Conservation (phyloP, 2,888 invertebrate genomes). For the Archips xylosteana region DNA sequence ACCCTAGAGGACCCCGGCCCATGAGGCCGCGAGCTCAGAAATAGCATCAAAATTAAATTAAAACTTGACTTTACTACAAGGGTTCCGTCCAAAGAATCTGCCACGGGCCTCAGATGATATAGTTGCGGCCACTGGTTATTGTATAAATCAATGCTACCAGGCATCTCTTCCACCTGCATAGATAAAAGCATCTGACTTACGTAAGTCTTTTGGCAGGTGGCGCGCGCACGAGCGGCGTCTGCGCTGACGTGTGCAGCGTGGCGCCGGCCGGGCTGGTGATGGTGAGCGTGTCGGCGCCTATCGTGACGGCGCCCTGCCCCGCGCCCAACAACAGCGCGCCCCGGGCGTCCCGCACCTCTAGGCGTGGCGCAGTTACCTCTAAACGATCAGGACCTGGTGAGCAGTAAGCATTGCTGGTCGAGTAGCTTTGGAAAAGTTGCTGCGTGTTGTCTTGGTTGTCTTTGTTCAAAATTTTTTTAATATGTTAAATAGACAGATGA, state of each 20-base stretch:
- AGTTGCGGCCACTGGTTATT: no score
- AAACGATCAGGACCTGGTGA: conserved; percentile 92
- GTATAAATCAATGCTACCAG: no score
- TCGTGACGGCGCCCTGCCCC: conserved; percentile 91
- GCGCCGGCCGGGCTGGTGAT: conserved; percentile 94
- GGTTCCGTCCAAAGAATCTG: no score
- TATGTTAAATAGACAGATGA: no score
- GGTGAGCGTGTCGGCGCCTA: conserved; percentile 92
- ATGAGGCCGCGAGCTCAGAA: no score
- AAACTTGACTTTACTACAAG: no score
- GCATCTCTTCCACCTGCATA: no score
- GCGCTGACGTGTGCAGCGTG: conserved; percentile 93
- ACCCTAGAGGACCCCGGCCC: no score
- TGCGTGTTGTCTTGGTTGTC: no score
- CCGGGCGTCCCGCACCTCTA: conserved; percentile 92
- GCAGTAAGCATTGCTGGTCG: not conserved
- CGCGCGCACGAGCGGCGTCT: conserved; percentile 93
- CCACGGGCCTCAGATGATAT: no score
- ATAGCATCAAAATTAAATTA: no score
- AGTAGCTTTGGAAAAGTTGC: not conserved
- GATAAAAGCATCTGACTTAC: conserved; percentile 79
- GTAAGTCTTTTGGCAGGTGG: conserved; percentile 93
- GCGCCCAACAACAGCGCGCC: conserved; percentile 93
- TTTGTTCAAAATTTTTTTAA: no score
- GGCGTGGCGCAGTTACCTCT: conserved; percentile 91